These are phyloP conservation scores for Drosophila azteca DNA, from an alignment of 1,140 invertebrate genomes.

Conservation along the genomic window DNA sequence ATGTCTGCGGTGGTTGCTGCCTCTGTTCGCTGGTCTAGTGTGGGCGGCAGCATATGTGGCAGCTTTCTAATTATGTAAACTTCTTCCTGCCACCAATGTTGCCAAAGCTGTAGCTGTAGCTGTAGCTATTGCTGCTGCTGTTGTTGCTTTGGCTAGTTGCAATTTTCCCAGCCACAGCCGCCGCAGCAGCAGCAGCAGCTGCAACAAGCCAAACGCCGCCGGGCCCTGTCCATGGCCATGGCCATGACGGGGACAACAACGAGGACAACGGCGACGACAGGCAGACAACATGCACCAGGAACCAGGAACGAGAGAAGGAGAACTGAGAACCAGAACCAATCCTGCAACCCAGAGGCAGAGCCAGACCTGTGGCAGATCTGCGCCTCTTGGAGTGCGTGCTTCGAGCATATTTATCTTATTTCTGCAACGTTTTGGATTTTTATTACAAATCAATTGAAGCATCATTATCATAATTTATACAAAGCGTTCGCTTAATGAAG, in stretches of 20 bases:
- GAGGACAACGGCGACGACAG: slow-evolving; percentile 48
- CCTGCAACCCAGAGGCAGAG: too few relatives aligned
- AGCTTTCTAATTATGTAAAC: slow-evolving; percentile 79
- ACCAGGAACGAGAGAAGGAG: too few relatives aligned
- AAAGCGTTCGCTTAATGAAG: slow-evolving; percentile 83
- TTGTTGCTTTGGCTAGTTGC: slow-evolving; percentile 12
- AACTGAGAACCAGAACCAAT: slow-evolving; percentile 19
- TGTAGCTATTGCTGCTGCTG: slow-evolving; percentile 10
- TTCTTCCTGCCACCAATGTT: slow-evolving; percentile 43
- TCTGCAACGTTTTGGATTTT: slow-evolving; percentile 75
- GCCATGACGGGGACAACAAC: slow-evolving; percentile 12
- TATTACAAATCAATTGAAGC: slow-evolving; percentile 84
- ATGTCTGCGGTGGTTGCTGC: slow-evolving; percentile 47
- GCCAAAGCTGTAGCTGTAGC: not conserved
- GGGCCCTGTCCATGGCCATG: slow-evolving; percentile 7
- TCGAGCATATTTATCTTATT: slow-evolving; percentile 82
- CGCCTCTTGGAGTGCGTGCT: slow-evolving; percentile 70
- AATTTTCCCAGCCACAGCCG: slow-evolving; percentile 24
- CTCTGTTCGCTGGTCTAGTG: slow-evolving; percentile 26
- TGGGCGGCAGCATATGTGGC: slow-evolving; percentile 68
- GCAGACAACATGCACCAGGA: slow-evolving; percentile 44
- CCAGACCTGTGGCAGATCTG: slow-evolving; percentile 4
- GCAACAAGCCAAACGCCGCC: slow-evolving; percentile 46
- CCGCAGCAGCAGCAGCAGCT: slow-evolving; percentile 24
- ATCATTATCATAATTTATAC: slow-evolving; percentile 84